Evolutionary conservation across 2,797 vertebrate genomes (phyloP), one percentile per base, ranked within the genome.

Genomic region (Emydoidea blandingii): DNA sequence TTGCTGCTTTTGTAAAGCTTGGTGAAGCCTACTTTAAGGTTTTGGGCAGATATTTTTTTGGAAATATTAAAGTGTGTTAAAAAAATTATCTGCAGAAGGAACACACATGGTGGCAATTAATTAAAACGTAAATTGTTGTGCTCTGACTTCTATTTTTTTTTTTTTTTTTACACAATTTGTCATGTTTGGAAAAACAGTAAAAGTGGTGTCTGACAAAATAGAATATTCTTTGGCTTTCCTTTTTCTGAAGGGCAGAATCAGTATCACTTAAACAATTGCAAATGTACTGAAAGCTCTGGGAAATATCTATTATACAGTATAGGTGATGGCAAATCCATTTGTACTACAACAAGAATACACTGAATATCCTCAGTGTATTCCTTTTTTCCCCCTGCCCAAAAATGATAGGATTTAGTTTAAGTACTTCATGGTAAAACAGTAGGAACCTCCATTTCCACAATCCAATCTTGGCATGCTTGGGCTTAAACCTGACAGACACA

Each of bases 131-230:
- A 94, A 96, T 83, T 97, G 97, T 98, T 97, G 96, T 98, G 97
- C 96, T 98, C 89, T 97, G 96, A 97, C 92, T 97, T 97, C 96
- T 96, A 97, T 98, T 97, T 93, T 96, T 97, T 47, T 47, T 93
- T 93, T 96, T 97, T 44, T 44, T 93, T 96, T 97, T 96, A 98
- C 97, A 78, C 47, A 86, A 91, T 80, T 94, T 98, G 97, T 98
- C 96, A 96, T 98, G 98, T 96, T 98, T 98, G 96, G 98, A 97
- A 95, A 96, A 98, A 90, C 92, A 98, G 98, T 98, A 98, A 98
- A 98, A 96, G 95, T 97, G 97, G 96, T 95, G 95, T 98, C 96
- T 97, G 96, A 96, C 92, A 95, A 97, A 97, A 95, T 96, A 95
- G 94, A 97, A 96, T 97, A 97, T 91, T 95, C 81, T 90, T 96